Evolutionary conservation across 2,797 vertebrate genomes (phyloP), one percentile per base, ranked within the genome.

Genomic region (Caiman crocodilus): DNA sequence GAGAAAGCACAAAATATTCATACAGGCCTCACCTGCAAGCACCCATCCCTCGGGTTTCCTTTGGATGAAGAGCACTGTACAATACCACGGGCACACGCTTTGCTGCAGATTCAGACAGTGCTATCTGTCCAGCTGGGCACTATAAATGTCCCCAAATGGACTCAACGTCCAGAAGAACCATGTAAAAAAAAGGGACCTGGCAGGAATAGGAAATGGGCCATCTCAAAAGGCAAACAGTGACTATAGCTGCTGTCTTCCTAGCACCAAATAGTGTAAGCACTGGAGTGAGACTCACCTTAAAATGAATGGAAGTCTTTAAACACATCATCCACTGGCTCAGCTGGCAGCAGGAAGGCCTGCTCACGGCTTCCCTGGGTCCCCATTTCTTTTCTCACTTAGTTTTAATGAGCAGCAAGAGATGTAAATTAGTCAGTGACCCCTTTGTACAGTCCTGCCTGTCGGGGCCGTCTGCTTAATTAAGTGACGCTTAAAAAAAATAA

Each of bases 51-150:
- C 8, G 5, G 23, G 21, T 25, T 1, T 5, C 18, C n/a, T 42
- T 30, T 56, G 77, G 20, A 57, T 79, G 18, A 42, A 63, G 58
- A 57, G 11, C 1, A 0, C 6, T 42, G 0, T 1, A 20, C 15
- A 73, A 73, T 3, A 5, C 14, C 42, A 26, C 5, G 14, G 14
- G 23, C 50, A 42, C 42, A 35, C 11, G n/a, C 28, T 20, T 32
- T 61, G 50, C 64, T 65, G 65, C 35, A 1, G 69, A 50, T 25
- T 73, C 55, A 76, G 16, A 20, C 55, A 77, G 50, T 56, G 30
- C 9, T n/a, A 17, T 14, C 60, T 26, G 5, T 2, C 15, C 25
- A 61, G 58, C 14, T 28, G 63, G n/a, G 20, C n/a, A 67, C 9
- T 5, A 67, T 16, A 32, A 20, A 17, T 21, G 26, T 61, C 60